Evolutionary conservation across 2,888 invertebrate genomes (phyloP).

Genomic region (Diarsia dahlii): DNA sequence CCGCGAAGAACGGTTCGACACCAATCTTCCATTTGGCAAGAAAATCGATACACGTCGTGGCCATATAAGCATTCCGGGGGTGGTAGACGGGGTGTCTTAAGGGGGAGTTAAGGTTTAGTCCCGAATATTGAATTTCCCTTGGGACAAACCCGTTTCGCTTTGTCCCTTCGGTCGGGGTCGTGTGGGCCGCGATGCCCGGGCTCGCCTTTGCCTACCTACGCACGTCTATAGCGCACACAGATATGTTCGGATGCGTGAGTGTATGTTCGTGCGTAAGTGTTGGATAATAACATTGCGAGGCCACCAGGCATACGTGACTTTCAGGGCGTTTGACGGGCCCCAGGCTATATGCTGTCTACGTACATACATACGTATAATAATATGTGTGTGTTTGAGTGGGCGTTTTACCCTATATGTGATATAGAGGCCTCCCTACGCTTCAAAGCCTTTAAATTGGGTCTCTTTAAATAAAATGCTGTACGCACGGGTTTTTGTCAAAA

Average conservation of each 20-base stretch:
- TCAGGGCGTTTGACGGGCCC: constrained; percentile 87
- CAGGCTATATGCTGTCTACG: constrained; percentile 80
- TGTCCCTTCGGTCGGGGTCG: constrained; percentile 90
- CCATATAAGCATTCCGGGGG: constrained; percentile 91
- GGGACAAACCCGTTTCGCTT: constrained; percentile 91
- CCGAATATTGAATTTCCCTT: constrained; percentile 92
- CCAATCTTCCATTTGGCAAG: constrained; percentile 91
- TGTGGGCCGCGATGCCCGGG: constrained; percentile 89
- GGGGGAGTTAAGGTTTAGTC: constrained; percentile 91
- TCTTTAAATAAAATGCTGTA: constrained; percentile 82
- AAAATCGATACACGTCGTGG: constrained; percentile 91
- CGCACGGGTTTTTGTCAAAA: constrained; percentile 72
- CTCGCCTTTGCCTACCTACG: constrained; percentile 77
- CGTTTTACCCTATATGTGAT: constrained; percentile 82
- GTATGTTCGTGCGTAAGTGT: constrained; percentile 87
- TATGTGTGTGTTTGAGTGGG: constrained; percentile 79
- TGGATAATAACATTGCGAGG: constrained; percentile 89
- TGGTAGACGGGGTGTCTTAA: constrained; percentile 89
- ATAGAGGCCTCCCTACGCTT: constrained; percentile 81
- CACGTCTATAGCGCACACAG: constrained; percentile 71
- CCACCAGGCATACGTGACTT: constrained; percentile 89
- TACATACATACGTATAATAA: constrained; percentile 71
- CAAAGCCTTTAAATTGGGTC: constrained; percentile 89
- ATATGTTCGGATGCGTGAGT: constrained; percentile 72
- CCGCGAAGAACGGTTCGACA: constrained; percentile 89